These are phyloP conservation scores for Cheilosia vulpina DNA, from an alignment of 2,888 invertebrate genomes.

Conservation along the genomic window DNA sequence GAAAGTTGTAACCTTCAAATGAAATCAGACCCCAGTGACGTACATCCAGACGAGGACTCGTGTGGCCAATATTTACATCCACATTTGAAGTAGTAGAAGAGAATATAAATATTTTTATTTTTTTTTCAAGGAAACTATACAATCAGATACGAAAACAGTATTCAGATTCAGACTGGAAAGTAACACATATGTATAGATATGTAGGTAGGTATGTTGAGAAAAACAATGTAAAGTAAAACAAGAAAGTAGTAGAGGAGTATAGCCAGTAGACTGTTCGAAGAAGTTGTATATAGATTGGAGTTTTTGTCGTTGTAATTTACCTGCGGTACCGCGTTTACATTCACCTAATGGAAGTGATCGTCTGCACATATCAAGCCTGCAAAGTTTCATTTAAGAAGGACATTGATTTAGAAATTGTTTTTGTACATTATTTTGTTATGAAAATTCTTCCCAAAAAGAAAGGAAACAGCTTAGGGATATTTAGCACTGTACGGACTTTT, in stretches of 20 bases:
- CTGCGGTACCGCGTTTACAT: conserved; percentile 99
- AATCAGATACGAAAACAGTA: conserved; percentile 6
- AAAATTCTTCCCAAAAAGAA: conserved; percentile 4
- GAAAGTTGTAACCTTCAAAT: conserved; percentile 3
- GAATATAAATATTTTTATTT: neutral
- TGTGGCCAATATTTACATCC: conserved; percentile 2
- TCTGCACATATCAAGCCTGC: conserved; percentile 99
- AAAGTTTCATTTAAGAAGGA: conserved; percentile 79
- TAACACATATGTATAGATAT: conserved; percentile 10
- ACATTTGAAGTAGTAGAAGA: conserved; percentile 7
- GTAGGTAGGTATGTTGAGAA: conserved; percentile 14
- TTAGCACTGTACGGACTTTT: too few species aligned
- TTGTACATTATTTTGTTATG: conserved; percentile 4
- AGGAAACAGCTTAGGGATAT: neutral
- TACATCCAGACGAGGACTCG: neutral
- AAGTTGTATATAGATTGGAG: conserved; percentile 37
- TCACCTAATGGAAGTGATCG: conserved; percentile 96
- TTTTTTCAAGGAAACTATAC: neutral
- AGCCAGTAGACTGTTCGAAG: conserved; percentile 19
- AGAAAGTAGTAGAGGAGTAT: conserved; percentile 20
- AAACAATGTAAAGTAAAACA: neutral
- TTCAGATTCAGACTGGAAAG: conserved; percentile 25
- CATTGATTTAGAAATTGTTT: conserved; percentile 8
- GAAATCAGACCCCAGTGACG: neutral
- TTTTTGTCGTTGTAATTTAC: conserved; percentile 85